Conservation (phyloP, 2,113 vertebrate species). For the Cryptotis parvus region DNA sequence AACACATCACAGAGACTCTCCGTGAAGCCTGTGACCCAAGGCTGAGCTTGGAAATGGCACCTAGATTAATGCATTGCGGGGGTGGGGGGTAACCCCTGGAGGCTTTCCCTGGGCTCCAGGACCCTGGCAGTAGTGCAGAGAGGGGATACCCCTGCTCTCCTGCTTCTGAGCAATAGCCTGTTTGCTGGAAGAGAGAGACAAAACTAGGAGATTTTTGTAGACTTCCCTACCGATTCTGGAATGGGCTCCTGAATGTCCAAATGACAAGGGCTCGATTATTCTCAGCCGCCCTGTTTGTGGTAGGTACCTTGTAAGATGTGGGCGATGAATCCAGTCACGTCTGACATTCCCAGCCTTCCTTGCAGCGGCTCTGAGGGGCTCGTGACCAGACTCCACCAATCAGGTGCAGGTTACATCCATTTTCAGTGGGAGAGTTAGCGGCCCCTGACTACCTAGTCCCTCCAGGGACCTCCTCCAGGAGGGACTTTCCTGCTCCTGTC, state of each 20-base stretch:
- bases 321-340: neutral
- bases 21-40: constrained; percentile 51
- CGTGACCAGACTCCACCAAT: neutral
- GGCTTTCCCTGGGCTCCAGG: neutral
- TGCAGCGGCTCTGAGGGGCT: neutral
- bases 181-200: neutral
- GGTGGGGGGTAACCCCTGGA: neutral
- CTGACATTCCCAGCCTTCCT: neutral
- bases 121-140: neutral
- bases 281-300: neutral
- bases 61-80: constrained; percentile 48
- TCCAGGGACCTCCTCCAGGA: neutral
- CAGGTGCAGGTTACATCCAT: neutral
- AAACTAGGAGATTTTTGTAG: neutral
- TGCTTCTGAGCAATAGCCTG: neutral
- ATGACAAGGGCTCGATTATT: neutral
- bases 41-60: constrained; percentile 58
- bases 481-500: neutral
- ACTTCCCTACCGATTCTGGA: neutral
- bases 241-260: neutral
- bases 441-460: no score
- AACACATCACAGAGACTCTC: constrained; percentile 63
- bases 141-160: neutral
- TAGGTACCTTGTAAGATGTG: neutral
- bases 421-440: neutral